Base-by-base conservation (phyloP, 2,888 invertebrate species). In the Dysmachus trigonus region DNA sequence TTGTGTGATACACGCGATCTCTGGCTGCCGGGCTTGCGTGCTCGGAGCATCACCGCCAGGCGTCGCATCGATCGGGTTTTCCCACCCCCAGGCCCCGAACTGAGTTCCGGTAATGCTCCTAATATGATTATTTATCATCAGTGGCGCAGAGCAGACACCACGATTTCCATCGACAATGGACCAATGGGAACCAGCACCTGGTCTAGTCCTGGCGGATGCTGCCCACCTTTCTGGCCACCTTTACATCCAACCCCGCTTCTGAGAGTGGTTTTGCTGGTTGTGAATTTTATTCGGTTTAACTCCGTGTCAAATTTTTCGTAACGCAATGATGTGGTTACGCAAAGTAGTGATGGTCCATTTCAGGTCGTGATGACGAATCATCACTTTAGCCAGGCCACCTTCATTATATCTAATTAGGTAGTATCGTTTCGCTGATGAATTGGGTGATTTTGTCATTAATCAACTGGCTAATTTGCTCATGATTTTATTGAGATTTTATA, bases 131-230 rank as follows among this genome's bases (percentile, higher is more conserved):
- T 87, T 87, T 87, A 87, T 87, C 87, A 87, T 87, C 53, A 10
- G 10, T 35, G 74, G 27, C 51, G 51, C 51, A 83, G 53, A 76
- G 51, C 51, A 83, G 53, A 76, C 83, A 31, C 85, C 74, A 53
- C 83, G 30, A 27, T 73, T 85, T 77, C 62, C 71, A 30, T 83
- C 77, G 33, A 51, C 77, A 85, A 86, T 87, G 85, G 81, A 86
- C 86, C 86, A 87, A 87, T 87, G 87, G 79, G 87, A 87, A 87
- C 73, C n/a, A 86, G 84, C 87, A 87, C 86, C 85, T 87, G n/a
- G n/a, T n/a, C n/a, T n/a, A n/a, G n/a, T n/a, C n/a, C n/a, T n/a
- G 87, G 35, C 30, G 82, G 76, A 82, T 87, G 74, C 74, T 87
- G 74, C 74, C 73, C 81, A 47, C 27, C 51, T 51, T 83, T 38